Base-by-base conservation (phyloP, 1,140 invertebrate genomes). In the Drosophila pachea region DNA sequence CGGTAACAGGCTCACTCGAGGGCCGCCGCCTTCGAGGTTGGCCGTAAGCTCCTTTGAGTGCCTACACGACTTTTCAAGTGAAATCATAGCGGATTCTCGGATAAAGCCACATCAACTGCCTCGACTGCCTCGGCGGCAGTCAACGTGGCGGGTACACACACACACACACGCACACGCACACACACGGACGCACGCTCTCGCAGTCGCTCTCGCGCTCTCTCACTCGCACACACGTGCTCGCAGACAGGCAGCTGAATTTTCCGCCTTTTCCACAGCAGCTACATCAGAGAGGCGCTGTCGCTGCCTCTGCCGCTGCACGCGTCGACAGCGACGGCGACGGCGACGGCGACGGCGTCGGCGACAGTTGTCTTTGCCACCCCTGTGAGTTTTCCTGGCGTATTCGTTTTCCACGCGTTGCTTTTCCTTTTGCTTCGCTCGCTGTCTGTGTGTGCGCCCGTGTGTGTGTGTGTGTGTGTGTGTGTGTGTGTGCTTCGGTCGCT, bases 191-290 rank as follows among this genome's bases (percentile, higher is more conserved):
- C 29, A 36, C 38, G 31, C 60, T 31, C 53, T 11, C 38, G 12
- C 22, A 33, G 32, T 53, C 64, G n/a, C 32, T 42, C 14, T 36
- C 38, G 33, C 60, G 31, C 53, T 9, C 38, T 12, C 38, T 32
- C 54, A 56, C 54, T 45, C 59, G 43, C 49, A 54, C 31, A 33
- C 29, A 62, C 40, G 38, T 22, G 33, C 16, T 32, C 35, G 35
- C 35, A 55, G 29, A 45, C 12, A 32, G 45, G 36, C 67, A 65
- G 70, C 50, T 63, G 64, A 72, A 68, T 68, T 72, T 74, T 67
- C 73, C 73, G 58, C 53, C 33, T 61, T 65, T 65, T 69, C 67
- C 50, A 50, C 53, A 60, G 43, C 49, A 43, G 36, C 38, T 31
- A 43, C 6, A 29, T 16, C 29, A 36, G 56, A 60, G 42, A 49